phyloP scores from a whole-genome alignment of 2,888 invertebrate species.

The Leptarthrus brevirostris region DNA sequence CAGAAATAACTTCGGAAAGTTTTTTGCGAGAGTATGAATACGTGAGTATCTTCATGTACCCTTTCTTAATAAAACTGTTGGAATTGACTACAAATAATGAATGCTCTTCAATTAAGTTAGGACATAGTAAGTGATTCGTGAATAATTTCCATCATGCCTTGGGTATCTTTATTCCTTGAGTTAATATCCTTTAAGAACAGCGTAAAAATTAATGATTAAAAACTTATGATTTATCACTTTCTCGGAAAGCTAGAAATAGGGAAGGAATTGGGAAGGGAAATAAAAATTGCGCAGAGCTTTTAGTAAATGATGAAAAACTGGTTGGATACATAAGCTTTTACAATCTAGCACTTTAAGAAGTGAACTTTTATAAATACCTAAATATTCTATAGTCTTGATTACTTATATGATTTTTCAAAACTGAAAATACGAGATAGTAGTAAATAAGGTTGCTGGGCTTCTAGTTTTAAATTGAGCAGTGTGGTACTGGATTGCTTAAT shows the following conservation, averaged over 20 bases:
- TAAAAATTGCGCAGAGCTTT: too few species aligned
- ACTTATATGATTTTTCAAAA: too few species aligned
- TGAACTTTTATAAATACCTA: too few species aligned
- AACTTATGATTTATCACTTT: neutral
- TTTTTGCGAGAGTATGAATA: slow-evolving; percentile 2
- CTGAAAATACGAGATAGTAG: too few species aligned
- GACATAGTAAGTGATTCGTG: slow-evolving; percentile 17
- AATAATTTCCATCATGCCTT: slow-evolving; percentile 13
- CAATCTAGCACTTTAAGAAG: too few species aligned
- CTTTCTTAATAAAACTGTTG: neutral
- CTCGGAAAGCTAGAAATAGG: neutral
- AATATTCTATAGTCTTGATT: too few species aligned
- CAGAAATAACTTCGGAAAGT: slow-evolving; percentile 4
- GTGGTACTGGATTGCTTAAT: too few species aligned
- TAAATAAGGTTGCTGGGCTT: too few species aligned
- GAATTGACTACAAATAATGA: slow-evolving; percentile 13
- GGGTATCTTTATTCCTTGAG: neutral
- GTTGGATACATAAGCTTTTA: too few species aligned
- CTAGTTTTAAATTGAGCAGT: too few species aligned
- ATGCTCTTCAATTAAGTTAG: slow-evolving; percentile 24
- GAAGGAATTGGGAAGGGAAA: too few species aligned
- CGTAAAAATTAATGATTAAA: slow-evolving; percentile 7
- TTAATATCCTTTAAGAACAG: neutral
- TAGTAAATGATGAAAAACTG: too few species aligned
- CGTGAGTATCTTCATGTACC: neutral